Conservation (phyloP, 2,888 invertebrate species). For the Anticlea derivata region DNA sequence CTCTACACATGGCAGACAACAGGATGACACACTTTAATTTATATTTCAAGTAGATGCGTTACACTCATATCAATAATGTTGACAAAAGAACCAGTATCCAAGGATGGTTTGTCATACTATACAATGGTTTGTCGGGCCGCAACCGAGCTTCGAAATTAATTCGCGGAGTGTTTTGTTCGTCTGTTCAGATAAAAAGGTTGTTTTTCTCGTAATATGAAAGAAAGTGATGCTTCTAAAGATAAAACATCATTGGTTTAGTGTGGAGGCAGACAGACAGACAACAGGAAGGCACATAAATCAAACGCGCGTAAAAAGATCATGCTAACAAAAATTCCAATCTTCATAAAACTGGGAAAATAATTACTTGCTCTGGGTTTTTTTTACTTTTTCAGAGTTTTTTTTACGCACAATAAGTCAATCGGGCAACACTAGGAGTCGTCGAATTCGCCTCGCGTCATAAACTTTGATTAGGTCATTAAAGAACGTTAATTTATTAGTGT, state of each 20-base stretch:
- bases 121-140: background rate
- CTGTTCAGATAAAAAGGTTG: background rate
- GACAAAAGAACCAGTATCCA: no score
- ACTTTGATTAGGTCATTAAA: constrained; percentile 84
- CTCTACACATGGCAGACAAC: constrained; percentile 39
- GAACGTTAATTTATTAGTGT: constrained; percentile 81
- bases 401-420: constrained; percentile 78
- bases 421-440: constrained; percentile 80
- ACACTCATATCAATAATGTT: background rate
- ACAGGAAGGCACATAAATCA: constrained; percentile 75
- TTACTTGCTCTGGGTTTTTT: constrained; percentile 55
- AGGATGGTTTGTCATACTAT: background rate
- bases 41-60: background rate
- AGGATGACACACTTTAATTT: constrained; percentile 51
- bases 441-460: constrained; percentile 83
- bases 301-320: constrained; percentile 64
- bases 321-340: constrained; percentile 77
- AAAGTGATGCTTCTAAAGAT: constrained; percentile 8
- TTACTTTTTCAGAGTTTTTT: constrained; percentile 31
- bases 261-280: constrained; percentile 33
- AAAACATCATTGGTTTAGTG: constrained; percentile 6
- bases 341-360: constrained; percentile 81
- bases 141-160: background rate
- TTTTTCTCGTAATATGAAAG: background rate
- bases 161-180: background rate